Evolutionary conservation across 2,888 invertebrate species (phyloP), one percentile per base, ranked within the genome.

Genomic region (Sinohyriopsis cumingii): DNA sequence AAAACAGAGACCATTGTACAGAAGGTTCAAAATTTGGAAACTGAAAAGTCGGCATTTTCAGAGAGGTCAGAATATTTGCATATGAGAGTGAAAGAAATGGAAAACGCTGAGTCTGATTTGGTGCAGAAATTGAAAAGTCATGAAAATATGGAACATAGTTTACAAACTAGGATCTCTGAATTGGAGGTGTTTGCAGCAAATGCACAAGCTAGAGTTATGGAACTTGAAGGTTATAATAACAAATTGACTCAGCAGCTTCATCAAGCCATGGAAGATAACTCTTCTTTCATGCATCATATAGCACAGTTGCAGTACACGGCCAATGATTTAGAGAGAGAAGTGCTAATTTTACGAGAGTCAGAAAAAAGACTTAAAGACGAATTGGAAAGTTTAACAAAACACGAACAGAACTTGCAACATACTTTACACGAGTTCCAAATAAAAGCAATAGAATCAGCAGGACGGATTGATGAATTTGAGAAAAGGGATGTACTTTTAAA

Each of bases 111-210:
- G 66, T 69, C 78, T 18, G 81, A 81, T 60, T 63, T 84, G 64
- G 72, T 81, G 5, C 81, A 84, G 68, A 71, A 79, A 62, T 70
- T 83, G 57, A 83, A 84, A 68, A 82, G 81, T 68, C 82, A 83
- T 63, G 82, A 85, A 63, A 85, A 82, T 63, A 71, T 78, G 45
- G 82, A 84, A 71, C 82, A 81, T 15, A 79, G 71, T 61, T 68
- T 84, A 24, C 82, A 84, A 66, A 79, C 72, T 25, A 78, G 81
- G 63, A 73, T 85, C 33, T 72, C 71, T 55, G 84, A 84, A 55
- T 64, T 86, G 63, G 85, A 87, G 72, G 84, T 80, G 28, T 79
- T 81, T 61, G 84, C 84, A 71, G 80, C 82, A 33, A 83, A 80
- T 70, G 82, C 86, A 45, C 78, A 84, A 59, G 79, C 82, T 66